phyloP scores from a whole-genome alignment of 2,797 vertebrate species.

The Paguma larvata region DNA sequence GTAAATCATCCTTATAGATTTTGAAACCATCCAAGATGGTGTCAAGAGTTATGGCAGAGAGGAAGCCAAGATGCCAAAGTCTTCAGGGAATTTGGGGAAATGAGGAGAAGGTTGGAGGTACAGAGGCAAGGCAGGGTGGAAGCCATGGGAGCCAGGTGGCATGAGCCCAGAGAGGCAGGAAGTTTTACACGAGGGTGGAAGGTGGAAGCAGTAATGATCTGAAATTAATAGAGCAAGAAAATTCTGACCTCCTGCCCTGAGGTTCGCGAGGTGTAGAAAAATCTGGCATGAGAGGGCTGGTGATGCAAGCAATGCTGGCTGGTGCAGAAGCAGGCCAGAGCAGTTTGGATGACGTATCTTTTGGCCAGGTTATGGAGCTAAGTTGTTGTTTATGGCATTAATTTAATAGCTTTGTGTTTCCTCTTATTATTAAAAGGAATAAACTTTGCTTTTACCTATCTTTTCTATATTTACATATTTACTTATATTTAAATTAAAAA shows the following conservation, averaged over 20 bases:
- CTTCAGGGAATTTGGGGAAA: slow-evolving; percentile 2
- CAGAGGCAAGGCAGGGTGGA: background rate
- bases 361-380: slow-evolving; percentile 41
- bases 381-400: slow-evolving; percentile 5
- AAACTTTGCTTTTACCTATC: background rate
- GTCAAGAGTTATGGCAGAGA: background rate
- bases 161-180: background rate
- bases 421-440: slow-evolving; percentile 50
- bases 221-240: slow-evolving; percentile 32
- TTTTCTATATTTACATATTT: background rate
- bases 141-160: background rate
- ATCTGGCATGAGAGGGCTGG: background rate
- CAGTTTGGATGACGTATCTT: background rate
- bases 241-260: slow-evolving; percentile 41
- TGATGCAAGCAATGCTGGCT: background rate
- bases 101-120: background rate
- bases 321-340: background rate
- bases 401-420: slow-evolving; percentile 60
- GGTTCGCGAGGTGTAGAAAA: slow-evolving; percentile 36
- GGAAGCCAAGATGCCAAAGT: background rate
- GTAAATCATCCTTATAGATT: background rate
- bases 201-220: background rate
- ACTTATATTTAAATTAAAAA: background rate
- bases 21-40: background rate
- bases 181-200: background rate